A percentile compares a stretch with the other conserved stretches of the same genome.
These are phyloP conservation scores for Odocoileus virginianus DNA, from an alignment of 2,113 vertebrate genomes.

Conservation along the genomic window DNA sequence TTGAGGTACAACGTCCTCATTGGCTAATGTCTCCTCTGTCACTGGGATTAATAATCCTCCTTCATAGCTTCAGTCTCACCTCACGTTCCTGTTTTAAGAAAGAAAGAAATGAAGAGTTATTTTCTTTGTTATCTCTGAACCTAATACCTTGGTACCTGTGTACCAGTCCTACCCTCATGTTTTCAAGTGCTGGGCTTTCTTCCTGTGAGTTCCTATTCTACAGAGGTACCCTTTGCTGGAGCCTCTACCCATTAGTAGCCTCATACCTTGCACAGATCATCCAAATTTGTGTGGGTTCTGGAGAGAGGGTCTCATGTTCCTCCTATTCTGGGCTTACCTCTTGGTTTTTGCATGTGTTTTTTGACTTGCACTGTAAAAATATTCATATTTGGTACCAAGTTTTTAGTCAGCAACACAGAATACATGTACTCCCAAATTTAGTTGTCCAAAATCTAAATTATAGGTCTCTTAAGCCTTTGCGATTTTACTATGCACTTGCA, in stretches of 20 bases:
- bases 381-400: neutral
- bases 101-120: neutral
- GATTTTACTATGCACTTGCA: neutral
- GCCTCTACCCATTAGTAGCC: neutral
- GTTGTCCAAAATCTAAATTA: neutral
- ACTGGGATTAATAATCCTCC: neutral
- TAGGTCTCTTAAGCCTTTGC: neutral
- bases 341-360: neutral
- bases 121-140: neutral
- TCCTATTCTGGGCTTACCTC: neutral
- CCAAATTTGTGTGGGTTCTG: neutral
- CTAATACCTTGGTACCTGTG: neutral
- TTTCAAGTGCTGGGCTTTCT: neutral
- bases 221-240: neutral
- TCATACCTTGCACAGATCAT: neutral
- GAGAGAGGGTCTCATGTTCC: neutral
- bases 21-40: neutral
- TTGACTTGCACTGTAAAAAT: neutral
- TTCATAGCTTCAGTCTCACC: neutral
- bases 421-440: neutral
- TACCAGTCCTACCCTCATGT: neutral
- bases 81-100: neutral
- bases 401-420: neutral
- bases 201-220: neutral
- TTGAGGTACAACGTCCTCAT: neutral